These are phyloP conservation scores for Eolophus roseicapilla DNA, from an alignment of 2,113 vertebrate species.

Conservation along the genomic window DNA sequence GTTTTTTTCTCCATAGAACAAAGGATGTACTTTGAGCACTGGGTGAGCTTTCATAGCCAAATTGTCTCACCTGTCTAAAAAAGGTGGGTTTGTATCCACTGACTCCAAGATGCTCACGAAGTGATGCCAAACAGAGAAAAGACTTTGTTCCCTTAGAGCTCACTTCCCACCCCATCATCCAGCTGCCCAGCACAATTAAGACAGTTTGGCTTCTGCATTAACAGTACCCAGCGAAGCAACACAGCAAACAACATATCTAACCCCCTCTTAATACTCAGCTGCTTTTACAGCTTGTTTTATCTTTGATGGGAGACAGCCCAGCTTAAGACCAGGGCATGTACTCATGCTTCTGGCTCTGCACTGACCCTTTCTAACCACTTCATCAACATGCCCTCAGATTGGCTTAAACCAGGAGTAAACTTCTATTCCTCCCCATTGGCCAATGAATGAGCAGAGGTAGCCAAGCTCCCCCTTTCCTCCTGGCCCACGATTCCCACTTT, in stretches of 20 bases:
- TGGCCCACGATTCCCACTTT: not conserved
- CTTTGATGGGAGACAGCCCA: not conserved
- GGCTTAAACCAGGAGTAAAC: constrained; percentile 9
- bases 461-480: not conserved
- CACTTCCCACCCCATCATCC: not conserved
- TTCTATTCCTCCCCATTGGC: constrained; percentile 1
- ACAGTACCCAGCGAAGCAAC: accelerated
- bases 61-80: not conserved
- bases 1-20: not conserved
- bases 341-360: not conserved
- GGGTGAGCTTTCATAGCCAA: not conserved
- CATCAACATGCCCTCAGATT: constrained; percentile 19
- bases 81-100: not conserved
- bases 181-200: not conserved
- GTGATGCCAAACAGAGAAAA: not conserved
- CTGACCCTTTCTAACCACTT: constrained; percentile 7
- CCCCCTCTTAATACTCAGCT: not conserved
- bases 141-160: not conserved
- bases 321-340: not conserved
- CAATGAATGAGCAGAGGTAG: not conserved
- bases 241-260: not conserved
- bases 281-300: constrained; percentile 6
- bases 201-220: not conserved
- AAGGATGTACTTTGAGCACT: not conserved
- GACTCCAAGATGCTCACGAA: not conserved